Base-by-base conservation (phyloP, 2,888 invertebrate genomes). In the Pheosia tremula region DNA sequence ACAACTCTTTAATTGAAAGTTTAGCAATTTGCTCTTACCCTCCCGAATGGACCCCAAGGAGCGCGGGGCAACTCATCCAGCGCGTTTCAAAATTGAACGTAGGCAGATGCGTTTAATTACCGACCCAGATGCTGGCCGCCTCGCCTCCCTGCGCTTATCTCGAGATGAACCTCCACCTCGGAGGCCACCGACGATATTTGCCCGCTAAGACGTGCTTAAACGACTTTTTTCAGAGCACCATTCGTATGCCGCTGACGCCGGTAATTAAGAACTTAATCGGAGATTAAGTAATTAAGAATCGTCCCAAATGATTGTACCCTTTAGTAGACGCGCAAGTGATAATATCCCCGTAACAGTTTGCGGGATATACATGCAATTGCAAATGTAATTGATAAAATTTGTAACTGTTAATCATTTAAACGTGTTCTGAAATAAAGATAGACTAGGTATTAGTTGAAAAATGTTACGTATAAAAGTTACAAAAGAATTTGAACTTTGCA, bases 1-100 rank as follows among this genome's bases (percentile, higher is more conserved):
- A 91, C 93, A 93, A 91, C 93, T 93, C 93, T 93, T 93, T 93
- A 93, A 93, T 93, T 91, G 93, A 93, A 93, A 93, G 93, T 93
- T 93, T 91, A 91, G 93, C 92, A 93, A 93, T 93, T 93, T 93
- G 92, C 91, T 90, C 88, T 80, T 89, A 89, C 89, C 92, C 91
- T 88, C 87, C 84, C 84, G 88, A 92, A 91, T 91, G 93, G 91
- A 91, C 92, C 91, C 89, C 85, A 86, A 85, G 88, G 74, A 75
- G 88, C 83, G 87, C 80, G 81, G 84, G 91, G 85, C 89, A 91
- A 90, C 89, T 89, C 90, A 89, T 90, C 93, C 86, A 85, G 87
- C 85, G 87, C 88, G 89, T 84, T 91, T 90, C 93, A 91, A 93
- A 93, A 93, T 93, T 93, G 91, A 91, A 90, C 86, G 91, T 90